Evolutionary conservation across 2,888 invertebrate species (phyloP).

Genomic region (Minunthozetes semirufus): DNA sequence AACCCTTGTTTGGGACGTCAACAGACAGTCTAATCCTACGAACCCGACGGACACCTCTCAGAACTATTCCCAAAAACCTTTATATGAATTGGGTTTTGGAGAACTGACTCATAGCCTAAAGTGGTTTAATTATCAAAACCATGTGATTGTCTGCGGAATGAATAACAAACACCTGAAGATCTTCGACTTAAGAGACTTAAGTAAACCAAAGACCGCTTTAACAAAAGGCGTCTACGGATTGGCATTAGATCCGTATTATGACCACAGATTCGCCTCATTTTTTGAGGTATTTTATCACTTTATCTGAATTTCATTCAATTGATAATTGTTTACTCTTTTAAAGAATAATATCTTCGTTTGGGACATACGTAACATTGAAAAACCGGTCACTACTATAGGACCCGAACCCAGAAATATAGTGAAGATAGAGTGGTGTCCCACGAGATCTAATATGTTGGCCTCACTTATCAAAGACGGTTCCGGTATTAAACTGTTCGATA

Average conservation of each 20-base stretch:
- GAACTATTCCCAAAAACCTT: conserved; percentile 16
- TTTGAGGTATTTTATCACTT: conserved; percentile 53
- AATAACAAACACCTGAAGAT: conserved; percentile 80
- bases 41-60: neutral
- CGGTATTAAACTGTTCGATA: conserved; percentile 73
- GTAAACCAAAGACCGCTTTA: conserved; percentile 60
- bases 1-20: conserved; percentile 76
- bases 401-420: conserved; percentile 57
- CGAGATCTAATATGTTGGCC: conserved; percentile 68
- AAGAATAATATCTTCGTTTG: conserved; percentile 51
- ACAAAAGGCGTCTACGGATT: conserved; percentile 79
- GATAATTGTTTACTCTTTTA: conserved; percentile 17
- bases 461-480: conserved; percentile 71
- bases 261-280: conserved; percentile 74
- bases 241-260: conserved; percentile 67
- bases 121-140: conserved; percentile 66
- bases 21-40: neutral
- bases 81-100: conserved; percentile 57
- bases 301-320: neutral
- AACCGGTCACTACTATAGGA: conserved; percentile 54
- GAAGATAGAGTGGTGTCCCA: conserved; percentile 81
- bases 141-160: conserved; percentile 77
- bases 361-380: conserved; percentile 79
- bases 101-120: conserved; percentile 76
- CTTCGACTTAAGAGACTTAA: conserved; percentile 74